Evolutionary conservation across 2,113 vertebrate genomes (phyloP).

Genomic region (Miniopterus natalensis): DNA sequence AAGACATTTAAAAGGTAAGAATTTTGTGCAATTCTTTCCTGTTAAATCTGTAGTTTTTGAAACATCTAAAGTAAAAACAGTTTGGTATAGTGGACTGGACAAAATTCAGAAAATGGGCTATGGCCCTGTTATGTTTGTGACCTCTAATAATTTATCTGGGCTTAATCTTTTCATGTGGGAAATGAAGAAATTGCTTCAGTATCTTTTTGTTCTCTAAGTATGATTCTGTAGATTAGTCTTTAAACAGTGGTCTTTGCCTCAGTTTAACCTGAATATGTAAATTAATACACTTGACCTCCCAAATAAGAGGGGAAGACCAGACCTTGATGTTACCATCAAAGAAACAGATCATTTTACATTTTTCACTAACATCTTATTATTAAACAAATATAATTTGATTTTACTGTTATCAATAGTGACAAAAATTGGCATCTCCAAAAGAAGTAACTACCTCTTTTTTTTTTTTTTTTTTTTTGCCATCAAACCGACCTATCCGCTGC

Average conservation of each 20-base stretch:
- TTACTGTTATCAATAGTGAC: neutral
- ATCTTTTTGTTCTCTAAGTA: neutral
- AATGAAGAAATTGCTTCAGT: neutral
- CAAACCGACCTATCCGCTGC: neutral
- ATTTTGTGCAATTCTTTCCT: neutral
- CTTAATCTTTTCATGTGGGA: neutral
- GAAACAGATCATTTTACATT: constrained; percentile 2
- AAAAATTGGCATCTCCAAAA: constrained; percentile 39
- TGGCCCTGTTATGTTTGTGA: neutral
- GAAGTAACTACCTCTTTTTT: neutral
- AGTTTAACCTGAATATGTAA: neutral
- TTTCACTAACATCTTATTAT: constrained; percentile 6
- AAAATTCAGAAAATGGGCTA: constrained; percentile 6
- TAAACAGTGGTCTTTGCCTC: neutral
- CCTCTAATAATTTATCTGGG: neutral
- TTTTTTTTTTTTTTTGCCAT: neutral
- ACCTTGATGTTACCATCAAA: neutral
- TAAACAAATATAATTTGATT: constrained; percentile 35
- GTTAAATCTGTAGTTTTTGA: constrained; percentile 15
- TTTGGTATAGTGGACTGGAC: neutral
- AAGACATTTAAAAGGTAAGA: constrained; percentile 46
- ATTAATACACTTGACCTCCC: neutral
- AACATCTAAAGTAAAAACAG: constrained; percentile 11
- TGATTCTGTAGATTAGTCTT: neutral
- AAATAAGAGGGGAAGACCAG: neutral